Evolutionary conservation across 1,140 invertebrate species (phyloP).

Genomic region (Geopemphigus sp.): DNA sequence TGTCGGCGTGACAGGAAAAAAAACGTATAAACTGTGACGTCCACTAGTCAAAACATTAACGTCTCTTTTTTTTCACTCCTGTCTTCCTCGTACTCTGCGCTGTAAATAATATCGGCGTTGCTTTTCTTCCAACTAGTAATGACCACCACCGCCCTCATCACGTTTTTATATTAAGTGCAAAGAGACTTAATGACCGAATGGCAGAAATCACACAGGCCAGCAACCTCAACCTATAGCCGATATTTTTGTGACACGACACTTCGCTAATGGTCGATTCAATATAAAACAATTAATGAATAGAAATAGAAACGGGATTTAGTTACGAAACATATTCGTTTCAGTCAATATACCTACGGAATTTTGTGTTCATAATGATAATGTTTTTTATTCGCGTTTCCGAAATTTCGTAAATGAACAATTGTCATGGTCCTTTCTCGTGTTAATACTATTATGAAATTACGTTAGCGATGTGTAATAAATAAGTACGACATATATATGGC

Average conservation of each 20-base stretch:
- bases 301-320: not conserved
- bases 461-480: too few relatives aligned
- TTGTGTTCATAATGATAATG: too few relatives aligned
- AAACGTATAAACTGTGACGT: constrained; percentile 40
- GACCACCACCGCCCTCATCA: constrained; percentile 47
- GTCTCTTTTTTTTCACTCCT: not conserved
- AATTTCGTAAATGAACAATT: too few relatives aligned
- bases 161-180: constrained; percentile 20
- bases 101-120: not conserved
- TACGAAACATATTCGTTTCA: too few relatives aligned
- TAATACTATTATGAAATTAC: too few relatives aligned
- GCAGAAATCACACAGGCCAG: not conserved
- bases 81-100: not conserved
- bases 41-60: constrained; percentile 44
- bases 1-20: constrained; percentile 35
- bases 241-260: not conserved
- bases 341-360: too few relatives aligned
- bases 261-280: not conserved
- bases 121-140: constrained; percentile 30
- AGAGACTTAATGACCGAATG: not conserved
- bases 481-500: too few relatives aligned
- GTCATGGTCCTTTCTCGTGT: too few relatives aligned
- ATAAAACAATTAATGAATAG: not conserved
- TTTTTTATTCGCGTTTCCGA: too few relatives aligned
- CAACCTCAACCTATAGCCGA: not conserved